Base-by-base conservation (phyloP, 2,888 invertebrate species). In the Dichetophora obliterata region DNA sequence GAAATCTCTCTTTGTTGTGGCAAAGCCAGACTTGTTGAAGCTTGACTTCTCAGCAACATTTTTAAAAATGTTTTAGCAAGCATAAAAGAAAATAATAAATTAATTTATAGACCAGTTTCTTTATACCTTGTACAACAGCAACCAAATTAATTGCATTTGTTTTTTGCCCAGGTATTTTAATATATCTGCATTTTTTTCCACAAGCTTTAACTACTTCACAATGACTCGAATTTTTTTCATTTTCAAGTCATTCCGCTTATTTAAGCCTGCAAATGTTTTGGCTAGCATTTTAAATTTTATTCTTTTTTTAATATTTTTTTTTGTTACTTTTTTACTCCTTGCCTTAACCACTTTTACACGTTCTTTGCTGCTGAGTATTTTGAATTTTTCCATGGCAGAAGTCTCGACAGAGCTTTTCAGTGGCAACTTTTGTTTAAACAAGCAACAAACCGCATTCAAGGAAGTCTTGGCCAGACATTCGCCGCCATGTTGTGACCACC, bases 371-470 rank as follows among this genome's bases (percentile, higher is more conserved):
- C 9, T 63, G 14, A 37, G 9, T 63, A n/a, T n/a, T n/a, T 63
- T 63, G n/a, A 34, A n/a, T 63, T n/a, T 63, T 63, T 3, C 34
- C 37, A 34, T 63, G 5, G 11, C 24, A 14, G 6, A 16, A 22
- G 66, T 48, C 66, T 66, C 65, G 65, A 22, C 31, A 61, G 27
- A 65, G 65, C 65, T 16, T 54, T 34, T 52, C 34, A 22, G 54
- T 8, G 57, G 71, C 69, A 24, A 54, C 57, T 57, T 57, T 34
- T 57, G 71, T 43, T 54, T 11, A 71, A 71, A 37, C 57, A 34
- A 57, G 57, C 71, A 57, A 19, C 24, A 71, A 71, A 54, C 71
- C 71, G 57, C 34, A 71, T 57, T 16, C 54, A 34, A 54, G 57
- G 27, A 68, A 31, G 22, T 50, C 50, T 48, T 68, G 50, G 48